Percentiles rank a stretch among this genome's conserved stretches.
Conservation (phyloP, 37 sponge, comb jelly and placozoan species). For the Geodia barretti region DNA sequence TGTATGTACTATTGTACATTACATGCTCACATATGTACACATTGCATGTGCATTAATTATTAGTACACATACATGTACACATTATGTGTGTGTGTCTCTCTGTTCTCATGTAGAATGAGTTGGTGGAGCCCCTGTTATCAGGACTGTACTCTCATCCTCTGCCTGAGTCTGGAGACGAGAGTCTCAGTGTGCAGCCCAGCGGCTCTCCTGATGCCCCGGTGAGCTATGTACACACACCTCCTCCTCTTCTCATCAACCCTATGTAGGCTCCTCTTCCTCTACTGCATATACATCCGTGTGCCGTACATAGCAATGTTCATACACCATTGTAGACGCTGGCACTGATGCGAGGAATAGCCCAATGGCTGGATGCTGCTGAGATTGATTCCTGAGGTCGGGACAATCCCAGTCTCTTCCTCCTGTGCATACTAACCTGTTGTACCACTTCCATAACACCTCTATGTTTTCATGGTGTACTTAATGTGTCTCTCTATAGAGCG, state of each 20-base stretch:
- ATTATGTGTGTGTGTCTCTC: slow-evolving; percentile 3
- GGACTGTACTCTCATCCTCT: slow-evolving; percentile 39
- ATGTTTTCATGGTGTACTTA: too few relatives aligned
- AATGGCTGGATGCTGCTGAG: too few relatives aligned
- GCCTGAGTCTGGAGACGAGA: slow-evolving; percentile 28
- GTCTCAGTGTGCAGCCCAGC: slow-evolving; percentile 45
- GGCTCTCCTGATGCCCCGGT: slow-evolving; percentile 12
- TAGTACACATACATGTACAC: background rate
- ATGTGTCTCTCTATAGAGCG: too few relatives aligned
- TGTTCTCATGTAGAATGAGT: slow-evolving; percentile 26
- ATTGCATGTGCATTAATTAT: background rate
- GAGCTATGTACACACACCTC: background rate
- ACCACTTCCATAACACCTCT: too few relatives aligned
- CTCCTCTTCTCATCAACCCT: too few relatives aligned
- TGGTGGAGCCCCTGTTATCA: slow-evolving; percentile 47
- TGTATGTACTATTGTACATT: background rate
- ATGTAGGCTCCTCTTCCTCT: too few relatives aligned
- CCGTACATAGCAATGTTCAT: background rate
- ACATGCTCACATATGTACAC: background rate
- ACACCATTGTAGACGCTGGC: too few relatives aligned
- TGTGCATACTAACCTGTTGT: too few relatives aligned
- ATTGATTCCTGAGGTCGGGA: too few relatives aligned
- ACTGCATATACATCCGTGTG: background rate
- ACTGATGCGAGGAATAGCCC: too few relatives aligned
- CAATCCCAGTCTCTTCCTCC: too few relatives aligned